phyloP scores from a whole-genome alignment of 2,797 vertebrate species.

The Diceros bicornis region DNA sequence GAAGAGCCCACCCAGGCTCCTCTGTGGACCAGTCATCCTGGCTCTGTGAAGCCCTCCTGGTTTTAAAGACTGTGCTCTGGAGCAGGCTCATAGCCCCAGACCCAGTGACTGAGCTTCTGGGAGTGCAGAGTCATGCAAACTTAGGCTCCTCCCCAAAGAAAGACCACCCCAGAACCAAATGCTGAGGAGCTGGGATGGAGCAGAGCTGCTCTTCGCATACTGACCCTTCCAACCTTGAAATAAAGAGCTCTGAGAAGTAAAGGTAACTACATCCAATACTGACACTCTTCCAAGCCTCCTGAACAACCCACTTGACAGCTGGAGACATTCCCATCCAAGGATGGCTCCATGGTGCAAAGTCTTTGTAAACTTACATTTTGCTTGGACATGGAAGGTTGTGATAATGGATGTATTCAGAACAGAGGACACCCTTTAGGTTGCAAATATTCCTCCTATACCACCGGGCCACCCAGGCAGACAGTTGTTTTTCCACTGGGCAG shows the following conservation, averaged over 20 bases:
- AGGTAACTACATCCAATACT: accelerated
- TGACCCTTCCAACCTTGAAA: not conserved
- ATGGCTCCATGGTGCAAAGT: accelerated
- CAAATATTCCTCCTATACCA: accelerated
- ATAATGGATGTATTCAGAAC: accelerated
- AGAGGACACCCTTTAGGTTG: not conserved
- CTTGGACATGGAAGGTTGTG: not conserved
- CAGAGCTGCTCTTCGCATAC: not conserved
- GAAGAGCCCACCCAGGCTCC: not conserved
- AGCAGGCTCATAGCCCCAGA: not conserved
- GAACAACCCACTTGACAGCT: not conserved
- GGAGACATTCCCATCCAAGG: not conserved
- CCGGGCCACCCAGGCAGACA: accelerated
- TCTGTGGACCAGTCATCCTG: accelerated
- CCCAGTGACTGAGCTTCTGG: accelerated
- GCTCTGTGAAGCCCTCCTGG: not conserved
- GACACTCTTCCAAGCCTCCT: no score
- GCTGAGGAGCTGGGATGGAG: not conserved
- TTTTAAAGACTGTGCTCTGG: not conserved
- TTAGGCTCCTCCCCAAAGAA: not conserved
- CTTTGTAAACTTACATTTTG: accelerated
- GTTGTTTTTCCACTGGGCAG: not conserved
- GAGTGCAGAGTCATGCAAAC: no score
- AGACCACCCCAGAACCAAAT: not conserved
- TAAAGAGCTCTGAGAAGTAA: not conserved